Evolutionary conservation across 2,797 vertebrate species (phyloP).

Genomic region (Pteropus rufus): DNA sequence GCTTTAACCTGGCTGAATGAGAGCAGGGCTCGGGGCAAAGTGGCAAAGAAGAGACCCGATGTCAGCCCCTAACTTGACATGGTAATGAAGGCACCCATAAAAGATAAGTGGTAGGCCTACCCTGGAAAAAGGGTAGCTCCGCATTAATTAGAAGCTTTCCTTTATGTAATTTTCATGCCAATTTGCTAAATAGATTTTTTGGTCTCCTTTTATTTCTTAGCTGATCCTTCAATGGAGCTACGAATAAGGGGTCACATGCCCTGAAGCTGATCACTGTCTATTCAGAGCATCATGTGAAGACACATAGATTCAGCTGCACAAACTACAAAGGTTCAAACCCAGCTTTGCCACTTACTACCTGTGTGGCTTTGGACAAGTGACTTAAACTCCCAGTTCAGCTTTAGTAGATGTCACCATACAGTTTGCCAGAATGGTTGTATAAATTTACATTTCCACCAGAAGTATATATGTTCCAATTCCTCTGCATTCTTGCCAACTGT

Average conservation of each 20-base stretch:
- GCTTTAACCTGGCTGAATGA: conserved; percentile 34
- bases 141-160: neutral
- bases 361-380: neutral
- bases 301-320: neutral
- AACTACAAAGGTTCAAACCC: neutral
- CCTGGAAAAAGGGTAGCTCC: neutral
- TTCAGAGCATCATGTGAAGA: neutral
- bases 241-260: neutral
- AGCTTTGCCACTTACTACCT: neutral
- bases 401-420: neutral
- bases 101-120: neutral
- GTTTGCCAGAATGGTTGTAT: neutral
- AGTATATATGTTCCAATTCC: neutral
- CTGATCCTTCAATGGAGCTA: neutral
- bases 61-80: conserved; percentile 39
- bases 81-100: conserved; percentile 3
- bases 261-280: neutral
- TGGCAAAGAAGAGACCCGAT: neutral
- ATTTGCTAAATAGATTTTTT: neutral
- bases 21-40: neutral
- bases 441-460: neutral
- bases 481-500: neutral
- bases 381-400: neutral
- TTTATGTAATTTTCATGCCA: conserved; percentile 37
- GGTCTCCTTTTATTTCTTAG: conserved; percentile 13